phyloP scores from a whole-genome alignment of 2,797 vertebrate genomes.

The Tangara arthus region DNA sequence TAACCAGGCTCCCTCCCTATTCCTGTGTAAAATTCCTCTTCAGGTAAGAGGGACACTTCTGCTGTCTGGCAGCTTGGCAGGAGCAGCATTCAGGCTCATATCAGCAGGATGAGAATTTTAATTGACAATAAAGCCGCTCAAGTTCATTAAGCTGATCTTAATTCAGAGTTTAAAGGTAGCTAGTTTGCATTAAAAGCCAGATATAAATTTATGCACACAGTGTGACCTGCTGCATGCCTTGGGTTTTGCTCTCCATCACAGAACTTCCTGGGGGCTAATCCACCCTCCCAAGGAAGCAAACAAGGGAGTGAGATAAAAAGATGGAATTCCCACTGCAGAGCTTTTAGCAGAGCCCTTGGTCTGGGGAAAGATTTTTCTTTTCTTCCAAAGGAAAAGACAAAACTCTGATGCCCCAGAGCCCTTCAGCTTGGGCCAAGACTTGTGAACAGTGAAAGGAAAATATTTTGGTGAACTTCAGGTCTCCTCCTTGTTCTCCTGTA shows the following conservation, averaged over 20 bases:
- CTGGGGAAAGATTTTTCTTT: background rate
- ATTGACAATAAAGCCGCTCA: background rate
- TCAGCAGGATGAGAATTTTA: background rate
- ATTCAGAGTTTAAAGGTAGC: background rate
- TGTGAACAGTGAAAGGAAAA: background rate
- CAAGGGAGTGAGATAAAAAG: background rate
- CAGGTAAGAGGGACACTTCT: background rate
- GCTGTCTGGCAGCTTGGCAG: background rate
- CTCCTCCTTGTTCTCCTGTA: background rate
- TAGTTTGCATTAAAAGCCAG: background rate
- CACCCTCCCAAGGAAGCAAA: background rate
- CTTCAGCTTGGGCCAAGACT: background rate
- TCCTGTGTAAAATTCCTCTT: background rate
- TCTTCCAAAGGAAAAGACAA: background rate
- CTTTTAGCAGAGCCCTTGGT: background rate
- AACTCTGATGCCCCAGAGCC: background rate
- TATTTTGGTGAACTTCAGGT: background rate
- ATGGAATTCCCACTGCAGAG: background rate
- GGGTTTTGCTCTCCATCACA: background rate
- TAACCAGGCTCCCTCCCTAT: background rate
- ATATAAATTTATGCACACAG: background rate
- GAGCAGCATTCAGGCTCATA: background rate
- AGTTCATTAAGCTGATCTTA: conserved; percentile 16
- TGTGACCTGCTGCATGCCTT: background rate
- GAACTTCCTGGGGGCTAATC: background rate